These are phyloP conservation scores for Drusus annulatus DNA, from an alignment of 1,140 invertebrate species.

Conservation along the genomic window DNA sequence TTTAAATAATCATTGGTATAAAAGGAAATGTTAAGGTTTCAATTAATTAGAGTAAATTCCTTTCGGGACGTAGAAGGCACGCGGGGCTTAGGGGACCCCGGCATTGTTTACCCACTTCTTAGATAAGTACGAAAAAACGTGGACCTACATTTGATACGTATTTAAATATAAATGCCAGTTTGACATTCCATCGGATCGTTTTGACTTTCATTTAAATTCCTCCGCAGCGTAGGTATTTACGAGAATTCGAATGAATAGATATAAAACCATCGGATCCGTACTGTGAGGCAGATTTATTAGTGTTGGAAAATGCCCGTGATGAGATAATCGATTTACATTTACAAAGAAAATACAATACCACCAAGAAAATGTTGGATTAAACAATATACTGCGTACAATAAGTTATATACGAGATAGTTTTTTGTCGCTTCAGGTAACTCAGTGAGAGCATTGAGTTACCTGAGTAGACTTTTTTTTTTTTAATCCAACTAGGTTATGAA, in stretches of 20 bases:
- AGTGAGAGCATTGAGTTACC: no score
- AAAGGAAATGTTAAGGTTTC: conserved; percentile 57
- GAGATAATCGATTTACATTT: no score
- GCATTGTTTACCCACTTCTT: conserved; percentile 22
- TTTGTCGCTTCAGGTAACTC: no score
- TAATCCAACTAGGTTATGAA: no score
- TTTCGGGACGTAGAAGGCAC: background rate
- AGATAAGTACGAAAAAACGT: conserved; percentile 29
- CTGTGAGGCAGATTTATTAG: no score
- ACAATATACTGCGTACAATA: no score
- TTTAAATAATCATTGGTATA: conserved; percentile 47
- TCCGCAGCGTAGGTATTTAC: background rate
- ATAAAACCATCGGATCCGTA: no score
- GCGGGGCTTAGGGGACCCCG: background rate
- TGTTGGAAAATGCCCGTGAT: no score
- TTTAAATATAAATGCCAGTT: conserved; percentile 24
- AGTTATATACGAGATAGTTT: no score
- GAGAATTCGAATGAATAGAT: background rate
- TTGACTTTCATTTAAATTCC: conserved; percentile 38
- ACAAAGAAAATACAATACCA: no score
- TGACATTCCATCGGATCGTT: conserved; percentile 14
- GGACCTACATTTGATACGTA: conserved; percentile 30
- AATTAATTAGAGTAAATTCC: conserved; percentile 55
- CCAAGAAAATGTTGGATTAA: background rate
- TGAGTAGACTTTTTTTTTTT: no score